Conservation (phyloP, 2,888 invertebrate species). For the Ennomos erosarius region DNA sequence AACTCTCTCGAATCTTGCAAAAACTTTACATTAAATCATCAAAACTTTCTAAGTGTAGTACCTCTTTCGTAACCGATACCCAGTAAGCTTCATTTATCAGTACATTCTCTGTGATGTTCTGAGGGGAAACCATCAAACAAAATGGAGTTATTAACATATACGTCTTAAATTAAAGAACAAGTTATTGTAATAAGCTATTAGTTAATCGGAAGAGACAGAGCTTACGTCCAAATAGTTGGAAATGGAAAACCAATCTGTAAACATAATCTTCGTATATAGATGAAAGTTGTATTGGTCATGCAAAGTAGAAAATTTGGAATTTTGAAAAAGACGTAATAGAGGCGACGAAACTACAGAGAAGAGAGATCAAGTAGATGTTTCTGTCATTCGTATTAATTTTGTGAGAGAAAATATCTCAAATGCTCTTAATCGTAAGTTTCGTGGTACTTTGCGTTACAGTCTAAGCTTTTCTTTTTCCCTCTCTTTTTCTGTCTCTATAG, state of each 20-base stretch:
- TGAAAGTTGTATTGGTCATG: slow-evolving; percentile 62
- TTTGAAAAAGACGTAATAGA: slow-evolving; percentile 57
- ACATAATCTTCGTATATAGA: slow-evolving; percentile 59
- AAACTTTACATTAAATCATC: slow-evolving; percentile 85
- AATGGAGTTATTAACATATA: slow-evolving; percentile 80
- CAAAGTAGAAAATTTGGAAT: slow-evolving; percentile 65
- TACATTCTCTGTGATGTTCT: slow-evolving; percentile 98
- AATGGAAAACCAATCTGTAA: slow-evolving; percentile 77
- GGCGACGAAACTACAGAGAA: slow-evolving; percentile 51
- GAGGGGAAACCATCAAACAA: slow-evolving; percentile 88
- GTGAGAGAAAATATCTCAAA: too few species aligned
- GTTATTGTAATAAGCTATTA: slow-evolving; percentile 49
- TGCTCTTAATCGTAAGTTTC: neutral
- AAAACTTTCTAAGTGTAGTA: slow-evolving; percentile 88
- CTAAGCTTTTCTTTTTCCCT: slow-evolving; percentile 18
- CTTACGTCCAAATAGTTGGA: slow-evolving; percentile 77
- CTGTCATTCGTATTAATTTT: too few species aligned
- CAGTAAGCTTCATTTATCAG: slow-evolving; percentile 97
- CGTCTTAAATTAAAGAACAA: slow-evolving; percentile 56
- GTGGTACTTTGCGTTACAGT: neutral
- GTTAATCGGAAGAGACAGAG: slow-evolving; percentile 61
- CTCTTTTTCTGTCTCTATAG: too few species aligned
- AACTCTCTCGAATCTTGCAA: slow-evolving; percentile 83
- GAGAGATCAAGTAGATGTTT: slow-evolving; percentile 36
- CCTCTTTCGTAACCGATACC: slow-evolving; percentile 97